These are phyloP conservation scores for Belonocnema kinseyi DNA, from an alignment of 1,140 invertebrate species.

Conservation along the genomic window DNA sequence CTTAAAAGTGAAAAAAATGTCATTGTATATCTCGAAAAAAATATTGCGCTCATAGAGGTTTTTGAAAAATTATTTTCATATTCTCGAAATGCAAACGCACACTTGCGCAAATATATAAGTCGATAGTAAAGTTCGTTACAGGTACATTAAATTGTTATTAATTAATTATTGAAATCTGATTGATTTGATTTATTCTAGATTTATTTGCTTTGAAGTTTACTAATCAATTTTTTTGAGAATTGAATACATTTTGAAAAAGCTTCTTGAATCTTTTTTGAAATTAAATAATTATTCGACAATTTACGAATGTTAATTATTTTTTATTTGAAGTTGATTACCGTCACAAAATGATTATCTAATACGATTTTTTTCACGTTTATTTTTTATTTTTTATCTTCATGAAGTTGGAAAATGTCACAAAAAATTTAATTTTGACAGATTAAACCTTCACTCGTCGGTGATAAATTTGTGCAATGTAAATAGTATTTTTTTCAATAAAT, in stretches of 20 bases:
- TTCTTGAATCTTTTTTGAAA: neutral
- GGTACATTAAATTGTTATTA: neutral
- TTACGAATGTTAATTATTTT: neutral
- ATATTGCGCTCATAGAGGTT: neutral
- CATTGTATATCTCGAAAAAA: neutral
- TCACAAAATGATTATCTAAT: neutral
- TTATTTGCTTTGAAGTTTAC: too few species aligned
- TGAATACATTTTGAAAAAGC: too few species aligned
- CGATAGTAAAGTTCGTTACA: slow-evolving; percentile 20
- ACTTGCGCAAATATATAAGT: slow-evolving; percentile 1
- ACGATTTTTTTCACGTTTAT: neutral
- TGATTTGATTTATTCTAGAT: too few species aligned
- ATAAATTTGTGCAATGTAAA: slow-evolving; percentile 71
- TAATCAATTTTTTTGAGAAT: too few species aligned
- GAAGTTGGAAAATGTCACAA: slow-evolving; percentile 21
- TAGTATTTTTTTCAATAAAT: slow-evolving; percentile 71
- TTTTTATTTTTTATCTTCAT: slow-evolving; percentile 8
- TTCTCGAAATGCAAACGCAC: neutral
- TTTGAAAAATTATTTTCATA: slow-evolving; percentile 2
- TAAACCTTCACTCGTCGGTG: slow-evolving; percentile 46
- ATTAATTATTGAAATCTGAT: neutral
- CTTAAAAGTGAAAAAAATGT: slow-evolving; percentile 35
- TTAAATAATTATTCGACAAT: neutral
- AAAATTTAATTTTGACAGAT: slow-evolving; percentile 32
- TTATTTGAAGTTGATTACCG: neutral